Evolutionary conservation across 2,888 invertebrate genomes (phyloP), one percentile per base, ranked within the genome.

Genomic region (Urechis unicinctus): DNA sequence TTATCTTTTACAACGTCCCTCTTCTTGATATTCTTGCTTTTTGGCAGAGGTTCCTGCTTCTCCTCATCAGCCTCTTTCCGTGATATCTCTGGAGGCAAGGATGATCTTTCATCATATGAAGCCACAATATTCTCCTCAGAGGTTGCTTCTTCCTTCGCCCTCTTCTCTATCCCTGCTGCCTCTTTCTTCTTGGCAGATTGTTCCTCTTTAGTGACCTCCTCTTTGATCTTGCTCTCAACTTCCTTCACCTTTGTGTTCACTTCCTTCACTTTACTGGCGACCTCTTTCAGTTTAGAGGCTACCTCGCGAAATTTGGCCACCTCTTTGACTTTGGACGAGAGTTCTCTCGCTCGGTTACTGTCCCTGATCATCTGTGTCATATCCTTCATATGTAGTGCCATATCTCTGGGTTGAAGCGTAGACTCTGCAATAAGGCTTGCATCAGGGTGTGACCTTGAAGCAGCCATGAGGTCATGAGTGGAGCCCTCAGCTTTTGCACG

Each of bases 231-330:
- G 21, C 22, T 13, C 21, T 6, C 6, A 6, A 45, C 6, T 21
- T 30, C 29, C 25, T 55, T 51, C 17, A 26, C 43, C 41, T 53
- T 56, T 49, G 52, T 56, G 22, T 56, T 49, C 17, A 52, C 53
- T 30, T 56, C 51, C 49, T 56, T 56, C 28, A 51, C 46, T 21
- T 17, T 22, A 45, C 22, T 22, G 6, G 13, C 45, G 13, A 22
- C 45, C 22, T 45, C 22, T 22, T 45, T 22, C 22, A 22, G 22
- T 21, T 21, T 6, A 17, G 45, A 13, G 22, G 45, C 45, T 6
- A 17, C 45, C 6, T 13, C 22, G 6, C 22, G 6, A 6, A 17
- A 13, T 21, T 45, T 22, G 13, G 45, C 17, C 13, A 45, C 45
- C 22, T 45, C 22, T 21, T 45, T 22, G 36, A 17, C 45, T 45